Evolutionary conservation across 2,888 invertebrate species (phyloP), one percentile per base, ranked within the genome.

Genomic region (Helicoverpa assulta): DNA sequence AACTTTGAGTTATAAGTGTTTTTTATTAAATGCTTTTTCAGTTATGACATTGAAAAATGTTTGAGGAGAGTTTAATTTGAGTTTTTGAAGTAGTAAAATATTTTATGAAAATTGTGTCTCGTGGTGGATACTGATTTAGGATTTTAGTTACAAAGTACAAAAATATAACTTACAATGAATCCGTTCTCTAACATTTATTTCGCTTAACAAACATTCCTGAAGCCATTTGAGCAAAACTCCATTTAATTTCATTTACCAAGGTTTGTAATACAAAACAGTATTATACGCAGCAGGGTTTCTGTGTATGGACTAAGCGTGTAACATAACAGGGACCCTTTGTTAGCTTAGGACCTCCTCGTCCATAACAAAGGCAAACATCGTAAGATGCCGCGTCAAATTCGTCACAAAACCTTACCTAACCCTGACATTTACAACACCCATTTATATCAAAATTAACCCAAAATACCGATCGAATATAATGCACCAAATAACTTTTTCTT

Each of bases 271-370:
- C 63, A 76, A 76, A 67, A 72, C 50, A 57, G 68, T 71, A 58
- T 70, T 70, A 59, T 72, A 72, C 54, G 21, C 52, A 61, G 56
- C 53, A 69, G 47, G 67, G 75, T 63, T 71, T 64, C 58, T 62
- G 59, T 62, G 61, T 76, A 70, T 72, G 61, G 54, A 58, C 71
- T 78, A 77, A 77, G 68, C 61, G 70, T 56, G 77, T 61, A 75
- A 73, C 71, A 67, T 70, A 74, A 73, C 70, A 76, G 59, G 59
- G 67, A 65, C 52, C 74, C 69, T 55, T 63, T 84, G 78, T 84
- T 81, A 73, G 82, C 60, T 82, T 83, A 84, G 84, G 84, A 77
- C 52, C 67, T 54, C 51, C 29, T 80, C 58, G 56, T 10, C 37
- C 50, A 40, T 76, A 77, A 65, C 40, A 55, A 54, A 6, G 26